Evolutionary conservation across 2,113 vertebrate species (phyloP).

Genomic region (Panthera uncia): DNA sequence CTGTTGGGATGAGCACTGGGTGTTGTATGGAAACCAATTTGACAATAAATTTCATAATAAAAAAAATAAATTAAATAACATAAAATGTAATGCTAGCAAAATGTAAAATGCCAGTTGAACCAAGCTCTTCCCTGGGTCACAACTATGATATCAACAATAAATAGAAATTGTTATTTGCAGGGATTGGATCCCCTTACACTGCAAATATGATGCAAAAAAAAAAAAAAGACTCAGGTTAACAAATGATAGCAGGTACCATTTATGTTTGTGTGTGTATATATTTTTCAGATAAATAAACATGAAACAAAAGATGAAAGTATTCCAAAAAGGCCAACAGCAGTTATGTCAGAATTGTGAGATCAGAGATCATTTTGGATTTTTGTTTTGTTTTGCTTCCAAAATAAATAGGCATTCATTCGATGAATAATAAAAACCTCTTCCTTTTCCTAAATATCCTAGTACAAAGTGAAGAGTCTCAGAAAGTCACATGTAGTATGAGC

Average conservation of each 20-base stretch:
- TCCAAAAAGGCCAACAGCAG: background rate
- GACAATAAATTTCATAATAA: no score
- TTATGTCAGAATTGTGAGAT: background rate
- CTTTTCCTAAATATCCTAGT: background rate
- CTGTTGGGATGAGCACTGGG: no score
- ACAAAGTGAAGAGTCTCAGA: background rate
- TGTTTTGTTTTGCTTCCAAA: background rate
- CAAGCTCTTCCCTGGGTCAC: background rate
- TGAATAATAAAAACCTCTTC: background rate
- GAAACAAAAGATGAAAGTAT: background rate
- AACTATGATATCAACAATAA: background rate
- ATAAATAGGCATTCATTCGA: background rate
- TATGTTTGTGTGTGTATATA: background rate
- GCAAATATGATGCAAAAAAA: background rate
- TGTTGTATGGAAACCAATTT: no score
- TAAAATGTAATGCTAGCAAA: conserved; percentile 14
- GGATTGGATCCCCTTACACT: background rate
- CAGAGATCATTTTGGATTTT: background rate
- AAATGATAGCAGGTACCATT: background rate
- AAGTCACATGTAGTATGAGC: background rate
- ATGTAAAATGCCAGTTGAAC: conserved; percentile 4
- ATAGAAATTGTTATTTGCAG: background rate
- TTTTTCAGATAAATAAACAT: background rate
- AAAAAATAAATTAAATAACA: no score
- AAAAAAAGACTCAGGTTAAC: background rate